Conservation (phyloP, 2,797 vertebrate species). For the Pangasius macronema region DNA sequence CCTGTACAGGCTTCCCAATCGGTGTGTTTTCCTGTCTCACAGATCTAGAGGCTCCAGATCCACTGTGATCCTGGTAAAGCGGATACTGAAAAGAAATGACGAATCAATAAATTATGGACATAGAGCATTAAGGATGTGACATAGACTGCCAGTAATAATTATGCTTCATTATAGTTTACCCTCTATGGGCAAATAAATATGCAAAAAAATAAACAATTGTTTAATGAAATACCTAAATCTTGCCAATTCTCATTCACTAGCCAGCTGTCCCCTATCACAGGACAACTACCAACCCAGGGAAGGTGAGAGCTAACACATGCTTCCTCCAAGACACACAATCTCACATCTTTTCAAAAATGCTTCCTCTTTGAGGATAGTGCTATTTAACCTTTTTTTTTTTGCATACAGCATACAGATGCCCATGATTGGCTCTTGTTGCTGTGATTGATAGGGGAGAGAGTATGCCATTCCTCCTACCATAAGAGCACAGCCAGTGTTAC, state of each 20-base stretch:
- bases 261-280: slow-evolving; percentile 4
- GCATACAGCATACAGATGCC: background rate
- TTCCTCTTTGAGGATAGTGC: background rate
- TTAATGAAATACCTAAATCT: background rate
- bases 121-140: background rate
- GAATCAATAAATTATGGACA: background rate
- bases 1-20: background rate
- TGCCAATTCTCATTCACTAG: background rate
- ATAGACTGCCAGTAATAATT: background rate
- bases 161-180: background rate
- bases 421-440: background rate
- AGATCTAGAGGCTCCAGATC: background rate
- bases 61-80: background rate
- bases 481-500: background rate
- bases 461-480: background rate
- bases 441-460: background rate
- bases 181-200: background rate
- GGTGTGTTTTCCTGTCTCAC: background rate
- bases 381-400: background rate
- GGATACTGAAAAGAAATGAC: background rate
- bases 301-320: background rate
- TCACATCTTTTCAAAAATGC: background rate
- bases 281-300: background rate
- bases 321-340: background rate
- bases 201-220: background rate